Evolutionary conservation across 1,140 invertebrate genomes (phyloP), one percentile per base, ranked within the genome.

Genomic region (Diorhabda sublineata): DNA sequence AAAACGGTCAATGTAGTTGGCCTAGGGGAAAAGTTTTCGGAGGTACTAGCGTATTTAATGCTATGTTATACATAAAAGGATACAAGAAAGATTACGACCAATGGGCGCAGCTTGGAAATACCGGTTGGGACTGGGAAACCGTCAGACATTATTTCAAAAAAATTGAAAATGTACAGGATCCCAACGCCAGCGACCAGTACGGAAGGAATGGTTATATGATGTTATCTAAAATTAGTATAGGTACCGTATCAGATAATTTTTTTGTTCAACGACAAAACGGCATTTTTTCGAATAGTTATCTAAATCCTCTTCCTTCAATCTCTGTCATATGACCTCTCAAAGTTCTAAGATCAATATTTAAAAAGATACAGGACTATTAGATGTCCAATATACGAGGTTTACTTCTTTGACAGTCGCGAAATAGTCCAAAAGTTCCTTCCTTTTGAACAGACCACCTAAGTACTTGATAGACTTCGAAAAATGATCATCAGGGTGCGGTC

Each of bases 1-100:
- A 76, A 64, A 47, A 61, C 42, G 58, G 45, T 26, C 83, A 91
- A 42, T 93, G 92, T 77, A 89, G 87, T 70, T 94, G 92, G 92
- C 93, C 92, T 1, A 85, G 91, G 59, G 92, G 92, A 58, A 93
- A 93, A 81, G 87, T 92, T 2, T 78, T 94, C 5, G 95, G 95
- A 1, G 96, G 96, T 0, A 94, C 91, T 2, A 90, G 88, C 7
- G 91, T 92, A 0, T 80, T 94, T 0, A 94, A 94, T 71, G 92
- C 91, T 0, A 93, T 98, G 95, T 86, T 97, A 0, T 98, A 97
- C 79, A 89, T 97, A 3, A 83, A 96, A 66, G 96, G 96, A 0
- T 96, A 98, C 83, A 86, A 89, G 63, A 83, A 88, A 1, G 95
- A 98, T 78, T 98, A 89, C 76, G 92, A 98, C 79, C 42, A 61